Evolutionary conservation across 92 coral and sea anemone species (phyloP), one percentile per base, ranked within the genome.

Genomic region (Epizoanthus scotinus): DNA sequence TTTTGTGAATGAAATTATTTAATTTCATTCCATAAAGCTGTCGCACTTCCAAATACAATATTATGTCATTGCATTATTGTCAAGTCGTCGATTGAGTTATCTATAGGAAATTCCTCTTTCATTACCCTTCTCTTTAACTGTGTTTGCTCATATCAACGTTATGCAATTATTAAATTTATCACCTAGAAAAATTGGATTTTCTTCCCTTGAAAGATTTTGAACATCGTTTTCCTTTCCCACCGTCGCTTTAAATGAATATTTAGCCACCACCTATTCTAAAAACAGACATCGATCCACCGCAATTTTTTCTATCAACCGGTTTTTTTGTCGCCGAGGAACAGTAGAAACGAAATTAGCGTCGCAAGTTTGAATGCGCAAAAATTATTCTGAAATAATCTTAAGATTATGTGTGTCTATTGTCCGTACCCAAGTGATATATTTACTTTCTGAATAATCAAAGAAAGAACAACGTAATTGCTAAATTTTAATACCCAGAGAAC

Each of bases 101-200:
- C 52, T 47, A 2, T 15, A 47, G 52, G 17, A 47, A 47, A 47
- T 9, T 10, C n/a, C 14, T 64, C 27, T 75, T 21, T 75, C 54
- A 55, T 42, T 60, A 67, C 52, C 9, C 22, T 34, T 60, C 81
- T 59, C 18, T 58, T 75, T 75, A 58, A 59, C 68, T 58, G 21
- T 75, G 68, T 75, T 75, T 75, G 54, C 81, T 29, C 57, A 58
- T 22, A 59, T 75, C 59, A 75, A 75, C 56, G 81, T 75, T 75
- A 58, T 57, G 59, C 67, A 75, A 40, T 58, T 59, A 38, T 40
- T 34, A 59, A 75, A 75, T 75, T 40, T 58, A 75, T 20, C 59
- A 75, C 10, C 52, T 9, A 44, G 12, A 8, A 44, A 44, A 44
- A 2, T 44, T 44, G 0, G 14, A 44, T 6, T 42, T 7, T 42